Evolutionary conservation across 1,140 invertebrate genomes (phyloP), one percentile per base, ranked within the genome.

Genomic region (Musca domestica): DNA sequence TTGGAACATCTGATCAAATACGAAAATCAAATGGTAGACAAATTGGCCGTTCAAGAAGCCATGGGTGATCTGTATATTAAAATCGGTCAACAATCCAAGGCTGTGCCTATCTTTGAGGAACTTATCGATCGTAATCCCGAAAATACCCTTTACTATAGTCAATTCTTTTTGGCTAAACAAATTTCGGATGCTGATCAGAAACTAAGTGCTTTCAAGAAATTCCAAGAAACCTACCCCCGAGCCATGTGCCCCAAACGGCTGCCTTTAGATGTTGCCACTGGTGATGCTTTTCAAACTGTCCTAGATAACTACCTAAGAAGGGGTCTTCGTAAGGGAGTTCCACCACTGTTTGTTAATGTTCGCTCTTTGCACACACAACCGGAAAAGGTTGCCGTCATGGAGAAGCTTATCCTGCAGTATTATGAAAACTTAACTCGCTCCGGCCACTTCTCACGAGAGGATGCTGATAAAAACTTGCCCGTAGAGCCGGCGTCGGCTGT

Each of bases 271-370:
- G 94, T 93, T 83, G 89, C 93, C 17, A 71, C 71, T 49, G 93
- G 90, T 78, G 83, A 85, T 46, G 84, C 85, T 63, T 92, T 92
- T 74, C 85, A 85, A 71, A 73, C 74, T 61, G 84, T 91, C 25
- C 85, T 90, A 7, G 90, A 91, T 78, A 86, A 87, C 75, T 91
- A 92, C 78, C 84, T 92, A 73, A 83, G 90, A 27, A 87, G 87
- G 71, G 91, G 94, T 27, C 86, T 99, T 68, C 91, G 95, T 72
- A 99, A 99, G 89, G 98, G 98, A 72, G 92, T 99, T 51, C 97
- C 97, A 46, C 96, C 97, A 10, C 85, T 99, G 25, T 99, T 99
- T 85, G 94, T 98, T 14, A 95, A 96, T 83, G 83, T 99, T 34
- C 90, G 93, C 76, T 91, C 92, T 12, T 84, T 99, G 67, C 99